Conservation (phyloP, 1,140 invertebrate genomes). For the Fopius arisanus region DNA sequence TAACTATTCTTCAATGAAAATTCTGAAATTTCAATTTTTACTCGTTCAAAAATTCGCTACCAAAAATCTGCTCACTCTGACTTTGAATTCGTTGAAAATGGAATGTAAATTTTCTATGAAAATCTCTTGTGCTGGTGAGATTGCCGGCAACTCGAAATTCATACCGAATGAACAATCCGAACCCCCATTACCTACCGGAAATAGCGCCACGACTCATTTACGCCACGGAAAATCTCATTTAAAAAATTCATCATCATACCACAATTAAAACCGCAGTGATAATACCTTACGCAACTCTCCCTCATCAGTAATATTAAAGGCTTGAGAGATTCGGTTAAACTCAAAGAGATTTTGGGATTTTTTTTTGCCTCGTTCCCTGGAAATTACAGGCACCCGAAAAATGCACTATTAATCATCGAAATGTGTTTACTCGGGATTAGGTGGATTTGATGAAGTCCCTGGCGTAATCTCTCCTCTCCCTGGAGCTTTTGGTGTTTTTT, state of each 20-base stretch:
- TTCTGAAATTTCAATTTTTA: too few relatives aligned
- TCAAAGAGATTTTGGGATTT: not conserved
- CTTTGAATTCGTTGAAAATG: too few relatives aligned
- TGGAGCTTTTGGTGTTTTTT: not conserved
- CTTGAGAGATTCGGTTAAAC: not conserved
- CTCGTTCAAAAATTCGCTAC: too few relatives aligned
- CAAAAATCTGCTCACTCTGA: too few relatives aligned
- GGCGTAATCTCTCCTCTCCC: not conserved
- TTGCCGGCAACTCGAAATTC: too few relatives aligned
- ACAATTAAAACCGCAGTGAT: not conserved
- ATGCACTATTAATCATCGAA: constrained; percentile 4
- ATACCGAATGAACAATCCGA: not conserved
- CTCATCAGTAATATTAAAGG: too few relatives aligned
- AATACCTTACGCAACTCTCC: too few relatives aligned
- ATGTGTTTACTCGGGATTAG: constrained; percentile 12
- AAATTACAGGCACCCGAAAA: not conserved
- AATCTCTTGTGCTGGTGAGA: too few relatives aligned
- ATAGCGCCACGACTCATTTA: too few relatives aligned
- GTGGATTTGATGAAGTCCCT: constrained; percentile 15
- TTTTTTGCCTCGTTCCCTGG: not conserved
- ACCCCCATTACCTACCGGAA: too few relatives aligned
- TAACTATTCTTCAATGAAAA: too few relatives aligned
- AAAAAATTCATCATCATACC: not conserved
- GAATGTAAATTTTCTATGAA: too few relatives aligned
- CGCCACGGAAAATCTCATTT: not conserved